Evolutionary conservation across 2,113 vertebrate genomes (phyloP).

Genomic region (Edolisoma coerulescens): DNA sequence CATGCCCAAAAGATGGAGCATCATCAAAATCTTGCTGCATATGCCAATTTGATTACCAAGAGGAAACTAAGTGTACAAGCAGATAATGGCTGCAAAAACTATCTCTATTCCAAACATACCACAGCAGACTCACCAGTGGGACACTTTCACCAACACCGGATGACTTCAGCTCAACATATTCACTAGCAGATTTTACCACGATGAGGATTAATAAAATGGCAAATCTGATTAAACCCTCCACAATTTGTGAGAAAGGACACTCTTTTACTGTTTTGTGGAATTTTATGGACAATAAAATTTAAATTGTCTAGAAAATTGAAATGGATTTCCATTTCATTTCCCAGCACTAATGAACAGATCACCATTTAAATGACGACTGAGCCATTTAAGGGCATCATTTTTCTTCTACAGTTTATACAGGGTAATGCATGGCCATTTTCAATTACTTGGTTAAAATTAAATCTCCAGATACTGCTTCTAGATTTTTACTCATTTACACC

Average conservation of each 20-base stretch:
- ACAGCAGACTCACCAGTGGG: background rate
- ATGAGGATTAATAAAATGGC: background rate
- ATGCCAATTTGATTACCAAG: background rate
- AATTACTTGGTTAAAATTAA: constrained; percentile 66
- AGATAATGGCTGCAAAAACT: background rate
- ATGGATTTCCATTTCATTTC: constrained; percentile 67
- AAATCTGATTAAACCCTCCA: constrained; percentile 14
- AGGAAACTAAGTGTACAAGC: background rate
- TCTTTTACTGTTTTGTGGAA: constrained; percentile 19
- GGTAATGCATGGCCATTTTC: constrained; percentile 54
- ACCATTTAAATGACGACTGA: constrained; percentile 38
- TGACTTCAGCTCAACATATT: background rate
- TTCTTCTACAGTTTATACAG: constrained; percentile 54
- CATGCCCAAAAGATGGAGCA: background rate
- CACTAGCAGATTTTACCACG: background rate
- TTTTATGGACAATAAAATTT: constrained; percentile 64
- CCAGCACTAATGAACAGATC: constrained; percentile 66
- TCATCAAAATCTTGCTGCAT: background rate
- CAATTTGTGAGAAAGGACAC: constrained; percentile 8
- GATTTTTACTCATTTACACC: constrained; percentile 33
- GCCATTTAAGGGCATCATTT: constrained; percentile 49
- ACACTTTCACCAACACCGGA: background rate
- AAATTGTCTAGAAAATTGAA: constrained; percentile 62
- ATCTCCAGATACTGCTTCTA: constrained; percentile 29
- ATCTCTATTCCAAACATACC: background rate